These are phyloP conservation scores for Venustoraphidia nigricollis DNA, from an alignment of 2,888 invertebrate genomes.

Conservation along the genomic window DNA sequence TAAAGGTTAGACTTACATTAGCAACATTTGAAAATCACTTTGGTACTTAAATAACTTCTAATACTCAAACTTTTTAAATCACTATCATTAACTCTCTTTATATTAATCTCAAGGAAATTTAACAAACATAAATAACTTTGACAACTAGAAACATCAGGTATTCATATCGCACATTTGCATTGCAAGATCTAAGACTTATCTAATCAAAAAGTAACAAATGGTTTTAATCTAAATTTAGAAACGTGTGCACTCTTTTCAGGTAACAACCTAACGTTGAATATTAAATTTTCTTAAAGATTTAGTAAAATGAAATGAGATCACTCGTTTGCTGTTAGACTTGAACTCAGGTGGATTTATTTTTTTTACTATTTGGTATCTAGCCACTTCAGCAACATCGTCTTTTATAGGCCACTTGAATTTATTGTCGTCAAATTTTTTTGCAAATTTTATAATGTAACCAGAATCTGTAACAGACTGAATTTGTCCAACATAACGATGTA, in stretches of 20 bases:
- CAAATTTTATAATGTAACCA: conserved; percentile 3
- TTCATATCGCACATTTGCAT: background rate
- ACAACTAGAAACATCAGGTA: conserved; percentile 5
- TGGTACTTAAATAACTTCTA: too few relatives aligned
- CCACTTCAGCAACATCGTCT: conserved; percentile 11
- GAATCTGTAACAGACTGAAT: background rate
- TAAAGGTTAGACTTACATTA: too few relatives aligned
- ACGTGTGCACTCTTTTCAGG: too few relatives aligned
- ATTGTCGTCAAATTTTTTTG: conserved; percentile 9
- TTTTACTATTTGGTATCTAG: conserved; percentile 14
- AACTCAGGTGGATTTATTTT: conserved; percentile 12
- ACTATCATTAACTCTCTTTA: too few relatives aligned
- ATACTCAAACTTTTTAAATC: too few relatives aligned
- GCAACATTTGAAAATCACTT: too few relatives aligned
- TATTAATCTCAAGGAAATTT: too few relatives aligned
- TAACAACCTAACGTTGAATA: conserved; percentile 5
- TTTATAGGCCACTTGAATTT: conserved; percentile 15
- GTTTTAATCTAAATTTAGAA: too few relatives aligned
- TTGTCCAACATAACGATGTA: conserved; percentile 13
- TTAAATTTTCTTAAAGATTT: conserved; percentile 13
- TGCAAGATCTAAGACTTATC: too few relatives aligned
- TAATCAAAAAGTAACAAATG: too few relatives aligned
- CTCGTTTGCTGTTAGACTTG: conserved; percentile 9
- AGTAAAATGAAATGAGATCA: conserved; percentile 11
- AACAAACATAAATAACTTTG: too few relatives aligned